phyloP scores from a whole-genome alignment of 1,140 invertebrate species.

The Notospermus geniculatus region DNA sequence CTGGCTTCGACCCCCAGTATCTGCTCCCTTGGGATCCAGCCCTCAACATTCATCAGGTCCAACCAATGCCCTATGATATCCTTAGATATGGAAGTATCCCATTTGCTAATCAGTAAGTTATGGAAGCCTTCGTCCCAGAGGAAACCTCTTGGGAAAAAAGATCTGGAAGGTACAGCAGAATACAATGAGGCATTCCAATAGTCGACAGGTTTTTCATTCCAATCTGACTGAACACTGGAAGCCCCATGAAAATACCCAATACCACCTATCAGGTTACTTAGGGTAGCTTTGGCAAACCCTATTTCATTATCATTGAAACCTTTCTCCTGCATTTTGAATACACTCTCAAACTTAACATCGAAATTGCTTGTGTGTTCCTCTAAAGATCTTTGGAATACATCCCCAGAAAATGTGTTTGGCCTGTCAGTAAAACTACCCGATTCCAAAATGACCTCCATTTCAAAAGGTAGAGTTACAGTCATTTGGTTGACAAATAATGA shows the following conservation, averaged over 20 bases:
- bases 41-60: constrained; percentile 94
- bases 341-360: constrained; percentile 54
- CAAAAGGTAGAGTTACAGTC: constrained; percentile 76
- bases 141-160: constrained; percentile 97
- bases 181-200: constrained; percentile 93
- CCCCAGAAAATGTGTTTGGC: constrained; percentile 61
- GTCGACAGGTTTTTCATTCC: constrained; percentile 77
- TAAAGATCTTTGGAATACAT: constrained; percentile 65
- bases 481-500: constrained; percentile 79
- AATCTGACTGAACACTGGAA: constrained; percentile 77
- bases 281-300: constrained; percentile 77
- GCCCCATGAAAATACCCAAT: constrained; percentile 96
- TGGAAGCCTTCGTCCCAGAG: constrained; percentile 99
- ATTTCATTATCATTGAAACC: constrained; percentile 71
- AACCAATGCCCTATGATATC: constrained; percentile 96
- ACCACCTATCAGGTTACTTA: constrained; percentile 94
- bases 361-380: constrained; percentile 58
- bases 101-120: constrained; percentile 84
- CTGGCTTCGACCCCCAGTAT: constrained; percentile 51
- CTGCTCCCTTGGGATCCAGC: constrained; percentile 98
- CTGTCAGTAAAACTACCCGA: constrained; percentile 66
- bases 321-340: constrained; percentile 62
- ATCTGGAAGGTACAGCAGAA: constrained; percentile 91
- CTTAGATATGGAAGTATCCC: constrained; percentile 82
- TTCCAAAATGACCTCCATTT: constrained; percentile 82